phyloP scores from a whole-genome alignment of 2,113 vertebrate species.

The Hippotragus niger region DNA sequence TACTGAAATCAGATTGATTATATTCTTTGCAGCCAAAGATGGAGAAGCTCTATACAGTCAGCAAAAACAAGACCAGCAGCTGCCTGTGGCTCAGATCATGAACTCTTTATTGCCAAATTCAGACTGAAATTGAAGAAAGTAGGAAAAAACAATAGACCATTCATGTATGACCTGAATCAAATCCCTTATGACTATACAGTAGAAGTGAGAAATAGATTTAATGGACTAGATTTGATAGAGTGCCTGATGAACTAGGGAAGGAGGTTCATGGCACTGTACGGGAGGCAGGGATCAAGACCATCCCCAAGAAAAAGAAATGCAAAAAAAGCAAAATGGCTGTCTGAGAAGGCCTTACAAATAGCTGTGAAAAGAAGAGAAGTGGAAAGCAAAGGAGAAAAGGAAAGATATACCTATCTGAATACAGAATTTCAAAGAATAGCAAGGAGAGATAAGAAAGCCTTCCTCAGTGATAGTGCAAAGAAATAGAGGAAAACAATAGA shows the following conservation, averaged over 20 bases:
- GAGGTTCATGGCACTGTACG: background rate
- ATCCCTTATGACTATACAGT: background rate
- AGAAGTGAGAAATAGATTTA: background rate
- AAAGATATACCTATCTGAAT: background rate
- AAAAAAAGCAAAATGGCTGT: background rate
- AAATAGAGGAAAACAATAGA: background rate
- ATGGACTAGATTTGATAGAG: background rate
- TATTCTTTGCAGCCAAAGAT: background rate
- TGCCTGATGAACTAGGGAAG: background rate
- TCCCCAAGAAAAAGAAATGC: background rate
- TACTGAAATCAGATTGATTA: background rate
- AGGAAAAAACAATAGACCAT: background rate
- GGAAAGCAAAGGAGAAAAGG: background rate
- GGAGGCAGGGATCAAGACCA: background rate
- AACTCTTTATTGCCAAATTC: background rate
- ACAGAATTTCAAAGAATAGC: background rate
- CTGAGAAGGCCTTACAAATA: background rate
- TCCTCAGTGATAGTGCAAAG: background rate
- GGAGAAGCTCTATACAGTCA: background rate
- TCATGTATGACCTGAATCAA: background rate
- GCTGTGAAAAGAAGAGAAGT: background rate
- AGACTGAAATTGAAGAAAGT: background rate
- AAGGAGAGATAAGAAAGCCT: background rate
- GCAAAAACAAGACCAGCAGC: background rate
- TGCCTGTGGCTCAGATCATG: background rate